Evolutionary conservation across 1,140 invertebrate genomes (phyloP).

Genomic region (Drosophila obscura): DNA sequence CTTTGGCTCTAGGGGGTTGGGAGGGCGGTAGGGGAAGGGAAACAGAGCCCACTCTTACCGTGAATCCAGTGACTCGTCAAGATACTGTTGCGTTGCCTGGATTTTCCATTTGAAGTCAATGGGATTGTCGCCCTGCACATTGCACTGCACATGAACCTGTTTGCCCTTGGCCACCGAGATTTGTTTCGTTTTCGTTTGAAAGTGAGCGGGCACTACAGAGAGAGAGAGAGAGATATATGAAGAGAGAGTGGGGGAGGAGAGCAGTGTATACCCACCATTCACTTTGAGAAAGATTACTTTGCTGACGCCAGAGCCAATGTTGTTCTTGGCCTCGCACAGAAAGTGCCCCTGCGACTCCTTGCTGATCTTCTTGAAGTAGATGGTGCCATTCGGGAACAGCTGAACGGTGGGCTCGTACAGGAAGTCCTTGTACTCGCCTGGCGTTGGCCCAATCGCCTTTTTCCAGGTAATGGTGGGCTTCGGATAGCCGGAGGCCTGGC

Average conservation of each 20-base stretch:
- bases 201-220: slow-evolving; percentile 90
- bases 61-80: slow-evolving; percentile 88
- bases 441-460: slow-evolving; percentile 91
- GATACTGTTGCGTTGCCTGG: slow-evolving; percentile 86
- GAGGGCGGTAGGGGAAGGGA: neutral
- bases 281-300: slow-evolving; percentile 94
- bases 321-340: slow-evolving; percentile 95
- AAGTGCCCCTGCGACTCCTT: slow-evolving; percentile 95
- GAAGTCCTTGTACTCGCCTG: slow-evolving; percentile 94
- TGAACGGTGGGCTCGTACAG: slow-evolving; percentile 89
- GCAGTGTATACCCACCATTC: slow-evolving; percentile 86
- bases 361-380: slow-evolving; percentile 91
- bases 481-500: slow-evolving; percentile 95
- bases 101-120: slow-evolving; percentile 93
- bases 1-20: neutral
- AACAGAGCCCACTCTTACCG: slow-evolving; percentile 82
- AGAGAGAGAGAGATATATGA: neutral
- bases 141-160: slow-evolving; percentile 92
- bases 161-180: slow-evolving; percentile 90
- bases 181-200: slow-evolving; percentile 91
- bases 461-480: slow-evolving; percentile 94
- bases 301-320: slow-evolving; percentile 93
- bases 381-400: slow-evolving; percentile 91
- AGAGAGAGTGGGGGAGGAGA: slow-evolving; percentile 24
- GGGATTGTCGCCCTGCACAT: slow-evolving; percentile 94